Evolutionary conservation across 2,888 invertebrate genomes (phyloP).

Genomic region (Microdon myrmicae): DNA sequence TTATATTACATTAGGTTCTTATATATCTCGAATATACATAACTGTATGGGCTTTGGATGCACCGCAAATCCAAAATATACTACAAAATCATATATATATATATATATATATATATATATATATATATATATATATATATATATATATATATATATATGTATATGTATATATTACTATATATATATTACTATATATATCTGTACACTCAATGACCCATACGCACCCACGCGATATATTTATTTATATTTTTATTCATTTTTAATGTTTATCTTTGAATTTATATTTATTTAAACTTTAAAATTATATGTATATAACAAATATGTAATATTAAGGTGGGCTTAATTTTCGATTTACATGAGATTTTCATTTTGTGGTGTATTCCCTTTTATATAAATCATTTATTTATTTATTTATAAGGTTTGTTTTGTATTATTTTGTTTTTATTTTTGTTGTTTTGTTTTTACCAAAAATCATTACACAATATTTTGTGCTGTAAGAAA

Average conservation of each 20-base stretch:
- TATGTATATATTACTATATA: conserved; percentile 8
- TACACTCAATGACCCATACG: too few relatives aligned
- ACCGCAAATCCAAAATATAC: not conserved
- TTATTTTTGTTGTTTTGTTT: conserved; percentile 1
- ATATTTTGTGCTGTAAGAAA: too few relatives aligned
- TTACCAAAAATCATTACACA: not conserved
- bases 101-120: conserved; percentile 15
- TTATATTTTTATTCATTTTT: conserved; percentile 5
- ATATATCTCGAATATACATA: conserved; percentile 2
- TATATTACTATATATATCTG: conserved; percentile 6
- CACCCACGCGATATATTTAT: too few relatives aligned
- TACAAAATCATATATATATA: conserved; percentile 9
- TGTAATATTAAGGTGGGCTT: conserved; percentile 65
- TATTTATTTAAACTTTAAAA: conserved; percentile 51
- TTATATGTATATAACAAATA: conserved; percentile 65
- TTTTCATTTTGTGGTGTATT: conserved; percentile 20
- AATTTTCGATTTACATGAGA: conserved; percentile 60
- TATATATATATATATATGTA: conserved; percentile 1
- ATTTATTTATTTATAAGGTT: conserved; percentile 9
- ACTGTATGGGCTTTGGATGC: not conserved
- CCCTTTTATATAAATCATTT: conserved; percentile 23
- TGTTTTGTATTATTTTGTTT: conserved; percentile 4
- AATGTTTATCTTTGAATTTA: conserved; percentile 26
- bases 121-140: conserved; percentile 9
- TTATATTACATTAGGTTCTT: not conserved